phyloP scores from a whole-genome alignment of 1,140 invertebrate genomes.

The Cotesia vestalis region DNA sequence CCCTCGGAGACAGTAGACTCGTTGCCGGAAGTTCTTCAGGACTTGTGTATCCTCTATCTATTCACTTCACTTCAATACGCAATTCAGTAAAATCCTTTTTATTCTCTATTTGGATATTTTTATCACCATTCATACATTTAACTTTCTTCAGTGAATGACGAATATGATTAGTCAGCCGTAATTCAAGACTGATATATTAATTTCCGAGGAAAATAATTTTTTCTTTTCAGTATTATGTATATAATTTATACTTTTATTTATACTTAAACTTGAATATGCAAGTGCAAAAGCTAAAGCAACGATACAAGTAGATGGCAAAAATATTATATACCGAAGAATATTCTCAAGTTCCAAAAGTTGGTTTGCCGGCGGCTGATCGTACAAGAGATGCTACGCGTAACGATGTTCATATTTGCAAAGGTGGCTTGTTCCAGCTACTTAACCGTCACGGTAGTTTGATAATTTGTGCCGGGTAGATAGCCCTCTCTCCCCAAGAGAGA shows the following conservation, averaged over 20 bases:
- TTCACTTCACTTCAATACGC: conserved; percentile 31
- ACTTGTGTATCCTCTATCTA: conserved; percentile 33
- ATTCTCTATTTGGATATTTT: neutral
- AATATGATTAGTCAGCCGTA: no score
- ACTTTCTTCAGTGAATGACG: neutral
- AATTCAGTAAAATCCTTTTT: conserved; percentile 5
- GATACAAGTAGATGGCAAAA: neutral
- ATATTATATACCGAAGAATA: conserved; percentile 3
- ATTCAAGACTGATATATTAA: no score
- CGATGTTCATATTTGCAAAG: conserved; percentile 49
- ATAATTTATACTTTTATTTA: no score
- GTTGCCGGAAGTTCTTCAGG: conserved; percentile 38
- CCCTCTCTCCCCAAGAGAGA: neutral
- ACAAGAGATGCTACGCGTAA: conserved; percentile 10
- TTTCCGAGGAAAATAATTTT: no score
- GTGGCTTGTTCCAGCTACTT: conserved; percentile 58
- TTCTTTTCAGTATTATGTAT: no score
- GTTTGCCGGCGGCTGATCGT: conserved; percentile 11
- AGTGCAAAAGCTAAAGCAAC: neutral
- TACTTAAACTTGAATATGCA: no score
- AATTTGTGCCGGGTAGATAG: neutral
- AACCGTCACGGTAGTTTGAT: conserved; percentile 48
- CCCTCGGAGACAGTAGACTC: conserved; percentile 26
- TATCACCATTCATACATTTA: conserved; percentile 34
- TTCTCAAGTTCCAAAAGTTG: conserved; percentile 4